Percentiles rank a stretch among this genome's conserved stretches.
Evolutionary conservation across 2,113 vertebrate species (phyloP).

Genomic region (Trogon melanurus): DNA sequence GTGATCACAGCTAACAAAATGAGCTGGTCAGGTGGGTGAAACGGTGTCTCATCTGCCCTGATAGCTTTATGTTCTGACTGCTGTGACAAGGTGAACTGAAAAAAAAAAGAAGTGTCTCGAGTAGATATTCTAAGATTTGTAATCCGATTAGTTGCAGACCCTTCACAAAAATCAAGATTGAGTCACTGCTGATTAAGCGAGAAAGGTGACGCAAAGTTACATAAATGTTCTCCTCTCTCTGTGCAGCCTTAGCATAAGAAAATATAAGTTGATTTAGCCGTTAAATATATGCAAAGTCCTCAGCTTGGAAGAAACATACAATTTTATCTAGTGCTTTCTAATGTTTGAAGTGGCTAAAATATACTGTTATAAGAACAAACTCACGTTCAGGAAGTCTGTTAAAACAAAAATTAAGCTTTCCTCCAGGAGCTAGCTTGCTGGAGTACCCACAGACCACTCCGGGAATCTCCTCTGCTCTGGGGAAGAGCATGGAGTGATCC

Average conservation of each 20-base stretch:
- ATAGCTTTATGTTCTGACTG: not conserved
- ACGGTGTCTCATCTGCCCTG: not conserved
- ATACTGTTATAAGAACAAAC: not conserved
- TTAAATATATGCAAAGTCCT: slow-evolving; percentile 23
- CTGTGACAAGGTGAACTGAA: not conserved
- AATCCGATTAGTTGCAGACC: not conserved
- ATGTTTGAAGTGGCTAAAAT: slow-evolving; percentile 19
- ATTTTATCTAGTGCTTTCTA: not conserved
- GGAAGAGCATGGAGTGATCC: not conserved
- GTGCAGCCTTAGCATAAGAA: not conserved
- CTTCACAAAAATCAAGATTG: slow-evolving; percentile 5
- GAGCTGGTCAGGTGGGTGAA: not conserved
- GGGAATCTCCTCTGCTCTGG: not conserved
- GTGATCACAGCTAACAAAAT: not conserved
- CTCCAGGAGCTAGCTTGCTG: not conserved
- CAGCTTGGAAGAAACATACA: not conserved
- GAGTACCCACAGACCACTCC: not conserved
- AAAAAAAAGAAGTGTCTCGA: not conserved
- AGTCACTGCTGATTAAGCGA: slow-evolving; percentile 35
- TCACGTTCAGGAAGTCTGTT: not conserved
- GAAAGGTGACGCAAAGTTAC: not conserved
- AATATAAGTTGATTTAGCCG: slow-evolving; percentile 11
- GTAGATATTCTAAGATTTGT: not conserved
- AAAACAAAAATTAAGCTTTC: not conserved
- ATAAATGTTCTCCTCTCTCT: not conserved